Base-by-base conservation (phyloP, 1,140 invertebrate genomes). In the Drosophila santomea region DNA sequence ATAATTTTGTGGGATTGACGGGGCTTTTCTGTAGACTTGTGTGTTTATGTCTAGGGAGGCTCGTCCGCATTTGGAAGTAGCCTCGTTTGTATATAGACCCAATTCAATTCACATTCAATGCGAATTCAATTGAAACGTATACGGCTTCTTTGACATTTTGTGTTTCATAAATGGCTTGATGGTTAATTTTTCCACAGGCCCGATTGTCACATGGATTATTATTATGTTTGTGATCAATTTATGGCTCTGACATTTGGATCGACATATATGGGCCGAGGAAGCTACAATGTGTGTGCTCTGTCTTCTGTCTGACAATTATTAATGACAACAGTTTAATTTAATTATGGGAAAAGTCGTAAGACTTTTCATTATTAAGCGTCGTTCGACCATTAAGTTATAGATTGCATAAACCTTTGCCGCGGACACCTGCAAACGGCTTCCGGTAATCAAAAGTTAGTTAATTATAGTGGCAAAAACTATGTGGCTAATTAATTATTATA, bases 41-140 rank as follows among this genome's bases (percentile, higher is more conserved):
- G 20, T 36, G 32, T 3, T 61, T 62, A 38, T 39, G 61, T 39
- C 35, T 74, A 44, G 54, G 47, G 61, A 75, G 38, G 50, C 35
- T 51, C 61, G 62, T 62, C 82, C 79, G 66, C 74, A 88, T 86
- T 86, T 86, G 82, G 83, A 50, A 41, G 58, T 66, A 86, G 82
- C 69, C 83, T 88, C 79, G 78, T 72, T 86, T 48, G 28, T 68
- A 61, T 76, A 17, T 50, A 73, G 75, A 71, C 72, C 69, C 83
- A 82, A 88, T 86, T 86, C 83, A 82, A 88, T 86, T 80, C 75
- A 78, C 78, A 88, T 86, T 86, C 79, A 86, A 85, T 78, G 63
- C 54, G 61, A 61, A 64, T 60, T 45, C 51, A 55, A 77, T 69
- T 61, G 56, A 51, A 57, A 51, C 63, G 66, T 83, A 86, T 86